Evolutionary conservation across 2,113 vertebrate species (phyloP).

Genomic region (Halichoeres trimaculatus): DNA sequence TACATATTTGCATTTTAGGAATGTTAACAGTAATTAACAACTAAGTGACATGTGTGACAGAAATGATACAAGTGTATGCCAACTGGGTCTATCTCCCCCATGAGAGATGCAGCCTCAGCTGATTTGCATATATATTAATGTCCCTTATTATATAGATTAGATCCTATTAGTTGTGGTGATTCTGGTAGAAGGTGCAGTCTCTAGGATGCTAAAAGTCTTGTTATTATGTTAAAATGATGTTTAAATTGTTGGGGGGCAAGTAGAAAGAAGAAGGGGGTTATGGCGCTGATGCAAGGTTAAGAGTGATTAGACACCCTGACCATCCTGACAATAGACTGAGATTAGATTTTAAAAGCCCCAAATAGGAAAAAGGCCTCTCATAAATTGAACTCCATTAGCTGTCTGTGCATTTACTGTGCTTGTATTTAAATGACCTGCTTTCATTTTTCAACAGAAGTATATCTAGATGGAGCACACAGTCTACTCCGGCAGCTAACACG

Average conservation of each 20-base stretch:
- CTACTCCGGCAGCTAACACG: conserved; percentile 33
- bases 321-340: conserved; percentile 68
- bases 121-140: conserved; percentile 90
- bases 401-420: conserved; percentile 43
- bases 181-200: conserved; percentile 81
- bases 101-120: conserved; percentile 70
- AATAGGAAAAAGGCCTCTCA: conserved; percentile 24
- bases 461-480: conserved; percentile 47
- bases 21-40: conserved; percentile 78
- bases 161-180: conserved; percentile 87
- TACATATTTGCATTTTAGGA: conserved; percentile 73
- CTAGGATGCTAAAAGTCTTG: conserved; percentile 77
- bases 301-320: conserved; percentile 70
- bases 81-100: conserved; percentile 56
- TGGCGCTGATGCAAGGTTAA: conserved; percentile 70
- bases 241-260: conserved; percentile 73
- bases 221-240: conserved; percentile 76
- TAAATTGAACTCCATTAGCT: conserved; percentile 58
- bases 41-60: conserved; percentile 72
- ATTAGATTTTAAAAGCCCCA: conserved; percentile 65
- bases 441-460: conserved; percentile 62
- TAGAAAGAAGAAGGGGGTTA: conserved; percentile 55
- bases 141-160: conserved; percentile 87
- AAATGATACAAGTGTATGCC: conserved; percentile 66
- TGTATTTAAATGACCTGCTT: conserved; percentile 62